Percentiles rank a stretch among this genome's conserved stretches.
These are phyloP conservation scores for Probaryconus sp. DNA, from an alignment of 1,140 invertebrate genomes.

Conservation along the genomic window DNA sequence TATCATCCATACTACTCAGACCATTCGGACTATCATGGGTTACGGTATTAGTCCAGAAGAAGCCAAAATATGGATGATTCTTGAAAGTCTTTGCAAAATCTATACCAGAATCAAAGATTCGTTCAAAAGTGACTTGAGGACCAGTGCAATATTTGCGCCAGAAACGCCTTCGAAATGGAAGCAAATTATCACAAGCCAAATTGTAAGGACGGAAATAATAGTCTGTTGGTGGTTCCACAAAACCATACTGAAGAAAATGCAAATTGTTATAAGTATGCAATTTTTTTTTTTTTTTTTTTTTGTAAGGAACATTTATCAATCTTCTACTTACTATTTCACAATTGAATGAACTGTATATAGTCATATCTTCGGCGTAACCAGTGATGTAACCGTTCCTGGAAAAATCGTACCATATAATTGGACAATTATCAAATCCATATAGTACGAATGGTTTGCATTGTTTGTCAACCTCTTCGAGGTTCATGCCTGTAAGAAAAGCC, in stretches of 20 bases:
- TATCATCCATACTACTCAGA: slow-evolving; percentile 83
- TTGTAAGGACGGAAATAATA: slow-evolving; percentile 90
- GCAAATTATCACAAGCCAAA: slow-evolving; percentile 80
- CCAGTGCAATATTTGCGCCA: slow-evolving; percentile 83
- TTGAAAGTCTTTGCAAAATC: slow-evolving; percentile 80
- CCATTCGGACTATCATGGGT: slow-evolving; percentile 88
- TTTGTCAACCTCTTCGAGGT: slow-evolving; percentile 73
- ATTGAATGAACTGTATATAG: slow-evolving; percentile 88
- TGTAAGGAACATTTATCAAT: no score
- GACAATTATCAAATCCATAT: slow-evolving; percentile 81
- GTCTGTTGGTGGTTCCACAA: slow-evolving; percentile 87
- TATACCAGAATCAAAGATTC: slow-evolving; percentile 81
- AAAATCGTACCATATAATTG: slow-evolving; percentile 89
- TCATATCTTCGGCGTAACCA: slow-evolving; percentile 87
- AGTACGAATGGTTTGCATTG: slow-evolving; percentile 78
- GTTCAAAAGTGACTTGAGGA: slow-evolving; percentile 79
- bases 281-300: no score
- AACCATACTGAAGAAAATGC: slow-evolving; percentile 85
- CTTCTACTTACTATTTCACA: slow-evolving; percentile 82
- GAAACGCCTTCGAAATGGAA: slow-evolving; percentile 80
- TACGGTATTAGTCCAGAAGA: slow-evolving; percentile 88
- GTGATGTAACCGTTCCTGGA: slow-evolving; percentile 86
- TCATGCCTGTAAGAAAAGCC: slow-evolving; percentile 85
- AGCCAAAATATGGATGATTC: slow-evolving; percentile 82
- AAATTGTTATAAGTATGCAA: no score